Evolutionary conservation across 2,113 vertebrate genomes (phyloP), one percentile per base, ranked within the genome.

Genomic region (Coptodon rendalli): DNA sequence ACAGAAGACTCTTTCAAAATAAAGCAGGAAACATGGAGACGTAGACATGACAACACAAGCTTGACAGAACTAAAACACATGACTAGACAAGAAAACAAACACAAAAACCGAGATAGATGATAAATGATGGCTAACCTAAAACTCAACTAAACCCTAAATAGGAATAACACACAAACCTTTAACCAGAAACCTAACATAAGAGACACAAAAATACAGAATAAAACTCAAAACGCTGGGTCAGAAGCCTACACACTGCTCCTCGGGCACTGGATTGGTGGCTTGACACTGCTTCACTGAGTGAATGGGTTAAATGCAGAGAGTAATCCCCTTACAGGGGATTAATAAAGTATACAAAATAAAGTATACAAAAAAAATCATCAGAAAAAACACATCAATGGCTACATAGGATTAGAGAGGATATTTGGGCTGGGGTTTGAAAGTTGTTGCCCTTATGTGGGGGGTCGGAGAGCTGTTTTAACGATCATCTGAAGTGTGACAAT

Each of bases 391-490:
- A 34, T 63, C 59, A 63, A 3, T 63, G 0, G 0, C 19, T 4
- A 19, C 59, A 63, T 19, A 63, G 59, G 29, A 19, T 2, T 19
- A 63, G 59, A 63, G 16, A 34, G 0, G 16, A 63, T 34, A 63
- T 63, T 63, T 63, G 0, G 16, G 0, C 29, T 3, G 2, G 29
- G 13, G 59, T 63, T 63, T 34, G 59, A 2, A 63, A 63, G 29
- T 11, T 9, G 59, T 63, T 63, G 16, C 9, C 59, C 29, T 34
- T 34, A 29, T 34, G 8, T 61, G 9, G 57, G 29, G 2, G 24
- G 16, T 61, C 2, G 0, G 57, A 34, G 29, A 61, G 5, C 57
- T 61, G 57, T 34, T 19, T 34, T 4, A 61, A 34, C 0, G 0
- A 63, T 63, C 29, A 63, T 3, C 16, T 19, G 11, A 34, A 63